Base-by-base conservation (phyloP, 1,140 invertebrate genomes). In the Gerris buenoi region DNA sequence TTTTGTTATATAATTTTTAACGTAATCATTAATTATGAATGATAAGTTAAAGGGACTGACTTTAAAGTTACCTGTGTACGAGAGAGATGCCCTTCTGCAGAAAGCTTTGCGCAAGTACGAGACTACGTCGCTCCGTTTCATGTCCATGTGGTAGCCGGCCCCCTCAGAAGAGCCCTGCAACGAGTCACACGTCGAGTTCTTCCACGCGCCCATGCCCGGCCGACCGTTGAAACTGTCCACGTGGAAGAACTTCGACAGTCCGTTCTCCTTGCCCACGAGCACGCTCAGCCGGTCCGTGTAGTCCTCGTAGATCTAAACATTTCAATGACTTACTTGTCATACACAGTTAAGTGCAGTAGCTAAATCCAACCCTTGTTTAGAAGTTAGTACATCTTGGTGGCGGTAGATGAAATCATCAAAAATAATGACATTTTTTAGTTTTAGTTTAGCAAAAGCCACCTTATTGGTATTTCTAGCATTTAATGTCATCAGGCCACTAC, bases 271-370 rank as follows among this genome's bases (percentile, higher is more conserved):
- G 0, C 85, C 85, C 1, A 85, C 82, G 65, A 79, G 82, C 0
- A 86, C 84, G 0, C 81, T 86, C 22, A 84, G 78, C 1, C 79
- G 75, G 70, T 86, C 83, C 14, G 75, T 74, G 67, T 83, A 84
- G 64, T 84, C 76, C 5, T 74, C 73, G 68, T 86, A 85, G 18
- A 86, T 81, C 85, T 86, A 71, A 33, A 76, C 75, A 26, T 63
- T n/a, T n/a, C n/a, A n/a, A n/a, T n/a, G n/a, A n/a, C n/a, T n/a
- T n/a, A n/a, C n/a, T n/a, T n/a, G n/a, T n/a, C n/a, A n/a, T n/a
- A n/a, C n/a, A n/a, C n/a, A n/a, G n/a, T n/a, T n/a, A n/a, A n/a
- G n/a, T n/a, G n/a, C n/a, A n/a, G n/a, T n/a, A n/a, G n/a, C n/a
- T n/a, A n/a, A n/a, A n/a, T n/a, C n/a, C n/a, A n/a, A n/a, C n/a